A percentile compares a stretch with the other conserved stretches of the same genome.
phyloP scores from a whole-genome alignment of 2,113 vertebrate genomes.

The Dunckerocampus dactyliophorus region DNA sequence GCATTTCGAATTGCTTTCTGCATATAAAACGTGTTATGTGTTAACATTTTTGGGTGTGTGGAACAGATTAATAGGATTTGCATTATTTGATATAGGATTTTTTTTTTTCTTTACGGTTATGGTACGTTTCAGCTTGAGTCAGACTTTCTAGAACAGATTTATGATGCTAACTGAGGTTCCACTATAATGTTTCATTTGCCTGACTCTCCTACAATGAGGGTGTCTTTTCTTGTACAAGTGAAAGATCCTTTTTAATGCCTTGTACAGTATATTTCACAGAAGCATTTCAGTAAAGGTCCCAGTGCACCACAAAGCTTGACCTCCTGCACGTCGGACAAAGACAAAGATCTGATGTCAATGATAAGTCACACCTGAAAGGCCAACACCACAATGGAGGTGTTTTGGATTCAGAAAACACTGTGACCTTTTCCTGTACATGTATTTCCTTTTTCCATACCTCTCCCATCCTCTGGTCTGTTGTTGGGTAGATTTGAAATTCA shows the following conservation, averaged over 20 bases:
- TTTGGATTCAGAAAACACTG: constrained; percentile 40
- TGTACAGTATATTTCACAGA: not conserved
- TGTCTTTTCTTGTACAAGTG: not conserved
- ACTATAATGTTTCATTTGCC: not conserved
- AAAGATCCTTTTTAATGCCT: not conserved
- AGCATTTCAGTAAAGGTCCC: not conserved
- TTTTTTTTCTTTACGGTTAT: too few species aligned
- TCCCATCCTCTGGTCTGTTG: constrained; percentile 14
- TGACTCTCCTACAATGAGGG: too few species aligned
- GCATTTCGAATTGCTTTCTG: too few species aligned
- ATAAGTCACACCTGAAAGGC: constrained; percentile 36
- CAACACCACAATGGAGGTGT: constrained; percentile 35
- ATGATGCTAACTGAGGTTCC: too few species aligned
- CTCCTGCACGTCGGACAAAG: constrained; percentile 5
- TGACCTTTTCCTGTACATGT: constrained; percentile 50
- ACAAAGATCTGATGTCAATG: constrained; percentile 24
- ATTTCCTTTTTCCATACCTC: constrained; percentile 14
- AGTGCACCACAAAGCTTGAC: constrained; percentile 10
- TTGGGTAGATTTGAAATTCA: too few species aligned
- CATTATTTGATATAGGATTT: too few species aligned
- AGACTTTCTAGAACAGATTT: too few species aligned
- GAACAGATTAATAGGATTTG: too few species aligned
- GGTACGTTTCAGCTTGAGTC: too few species aligned
- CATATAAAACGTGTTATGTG: too few species aligned
- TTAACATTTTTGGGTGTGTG: too few species aligned